Base-by-base conservation (phyloP, 2,113 vertebrate genomes). In the Peromyscus californicus region DNA sequence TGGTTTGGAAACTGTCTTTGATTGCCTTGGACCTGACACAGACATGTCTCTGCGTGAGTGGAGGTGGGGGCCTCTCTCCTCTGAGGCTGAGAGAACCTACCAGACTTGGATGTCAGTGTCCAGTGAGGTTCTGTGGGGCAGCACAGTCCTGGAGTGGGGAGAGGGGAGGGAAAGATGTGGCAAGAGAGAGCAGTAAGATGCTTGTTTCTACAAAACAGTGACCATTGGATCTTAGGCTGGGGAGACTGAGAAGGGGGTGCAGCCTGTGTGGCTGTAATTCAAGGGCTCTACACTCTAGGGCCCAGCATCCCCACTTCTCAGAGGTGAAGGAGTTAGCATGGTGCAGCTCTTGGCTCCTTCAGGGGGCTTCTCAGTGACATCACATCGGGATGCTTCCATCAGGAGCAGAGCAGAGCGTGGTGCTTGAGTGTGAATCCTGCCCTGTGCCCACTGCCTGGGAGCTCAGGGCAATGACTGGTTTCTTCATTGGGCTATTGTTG, bases 111-210 rank as follows among this genome's bases (percentile, higher is more conserved):
- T 33, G 31, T 75, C 26, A 19, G 45, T 70, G 45, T 63, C 6
- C 80, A 59, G 16, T 17, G n/a, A 29, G 26, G 19, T 11, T 48
- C 67, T 9, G 0, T 33, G 17, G 0, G n/a, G 33, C 31, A 11
- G 36, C 29, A 48, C 65, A 29, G 13, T 31, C 82, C 3, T 19
- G 0, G 0, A 59, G 9, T 1, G 4, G 0, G 33, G 9, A 8
- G 2, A 15, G 0, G 0, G 65, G 9, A 1, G 19, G 0, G 33
- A 7, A 6, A 1, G 0, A 2, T 5, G 4, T 42, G 8, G 33
- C 61, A 29, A 19, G 4, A 17, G 5, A 51, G 26, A 24, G 67
- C 48, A 9, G 1, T 0, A n/a, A 80, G 31, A 26, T 12, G n/a
- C 72, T 76, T 0, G 3, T 29, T 4, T 1, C 42, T 26, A 6